These are phyloP conservation scores for Cetoscarus ocellatus DNA, from an alignment of 2,797 vertebrate species.

Conservation along the genomic window DNA sequence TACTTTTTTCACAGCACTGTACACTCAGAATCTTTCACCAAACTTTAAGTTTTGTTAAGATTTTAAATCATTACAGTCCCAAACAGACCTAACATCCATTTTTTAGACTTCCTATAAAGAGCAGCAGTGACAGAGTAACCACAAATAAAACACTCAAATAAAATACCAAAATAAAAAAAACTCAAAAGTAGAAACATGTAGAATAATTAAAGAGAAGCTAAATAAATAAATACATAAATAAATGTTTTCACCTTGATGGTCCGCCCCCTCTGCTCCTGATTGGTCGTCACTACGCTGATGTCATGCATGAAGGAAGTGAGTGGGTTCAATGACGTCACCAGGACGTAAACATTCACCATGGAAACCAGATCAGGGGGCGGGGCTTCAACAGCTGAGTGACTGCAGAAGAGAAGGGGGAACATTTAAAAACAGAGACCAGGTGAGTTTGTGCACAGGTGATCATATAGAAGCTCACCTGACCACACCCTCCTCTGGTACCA, in stretches of 20 bases:
- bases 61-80: no score
- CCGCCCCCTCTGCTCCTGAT: constrained; percentile 81
- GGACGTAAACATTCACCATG: constrained; percentile 89
- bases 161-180: no score
- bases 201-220: background rate
- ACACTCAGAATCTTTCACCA: no score
- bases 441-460: background rate
- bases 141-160: background rate
- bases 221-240: background rate
- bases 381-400: constrained; percentile 36
- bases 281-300: constrained; percentile 83
- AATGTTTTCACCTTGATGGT: constrained; percentile 83
- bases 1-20: no score
- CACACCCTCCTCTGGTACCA: background rate
- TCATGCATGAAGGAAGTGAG: constrained; percentile 92
- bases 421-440: background rate
- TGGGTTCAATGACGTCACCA: constrained; percentile 91
- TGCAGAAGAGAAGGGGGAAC: constrained; percentile 13
- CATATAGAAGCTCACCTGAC: constrained; percentile 37
- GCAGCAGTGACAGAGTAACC: no score
- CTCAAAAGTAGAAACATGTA: no score
- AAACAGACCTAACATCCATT: no score
- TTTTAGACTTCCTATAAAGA: no score
- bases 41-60: no score
- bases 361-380: constrained; percentile 81